Conservation (phyloP, 2,888 invertebrate species). For the Drosophila eohydei region DNA sequence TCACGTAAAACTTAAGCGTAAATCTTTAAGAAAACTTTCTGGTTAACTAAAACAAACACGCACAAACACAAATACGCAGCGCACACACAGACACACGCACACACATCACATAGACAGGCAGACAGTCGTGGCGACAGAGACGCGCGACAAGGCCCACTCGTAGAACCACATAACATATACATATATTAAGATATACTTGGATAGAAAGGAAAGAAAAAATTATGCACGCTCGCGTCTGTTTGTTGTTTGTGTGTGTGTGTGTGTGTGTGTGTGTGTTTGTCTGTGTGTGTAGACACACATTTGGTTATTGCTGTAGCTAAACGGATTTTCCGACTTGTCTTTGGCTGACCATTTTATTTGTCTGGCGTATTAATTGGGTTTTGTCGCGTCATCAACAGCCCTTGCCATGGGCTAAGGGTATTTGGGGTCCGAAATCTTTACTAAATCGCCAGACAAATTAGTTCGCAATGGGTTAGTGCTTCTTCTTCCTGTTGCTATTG, state of each 20-base stretch:
- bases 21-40: constrained; percentile 81
- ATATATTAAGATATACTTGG: constrained; percentile 50
- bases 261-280: constrained; percentile 11
- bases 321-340: constrained; percentile 51
- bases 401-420: constrained; percentile 7
- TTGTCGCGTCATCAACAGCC: constrained; percentile 75
- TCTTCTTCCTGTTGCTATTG: background rate
- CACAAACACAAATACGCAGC: constrained; percentile 46
- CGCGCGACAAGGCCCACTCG: constrained; percentile 31
- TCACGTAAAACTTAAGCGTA: constrained; percentile 80
- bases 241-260: constrained; percentile 19
- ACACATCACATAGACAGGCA: constrained; percentile 12
- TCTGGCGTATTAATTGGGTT: constrained; percentile 81
- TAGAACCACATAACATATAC: constrained; percentile 42
- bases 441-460: constrained; percentile 77
- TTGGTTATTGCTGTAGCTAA: constrained; percentile 77
- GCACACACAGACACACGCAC: constrained; percentile 20
- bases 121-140: constrained; percentile 58
- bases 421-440: constrained; percentile 50
- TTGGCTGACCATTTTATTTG: constrained; percentile 68
- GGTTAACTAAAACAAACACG: constrained; percentile 76
- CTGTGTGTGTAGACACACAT: constrained; percentile 57
- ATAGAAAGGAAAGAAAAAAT: constrained; percentile 45
- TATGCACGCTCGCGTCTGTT: constrained; percentile 66
- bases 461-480: constrained; percentile 67